Percentiles rank a stretch among this genome's conserved stretches.
phyloP scores from a whole-genome alignment of 1,140 invertebrate genomes.

The Drosophila sturtevanti region DNA sequence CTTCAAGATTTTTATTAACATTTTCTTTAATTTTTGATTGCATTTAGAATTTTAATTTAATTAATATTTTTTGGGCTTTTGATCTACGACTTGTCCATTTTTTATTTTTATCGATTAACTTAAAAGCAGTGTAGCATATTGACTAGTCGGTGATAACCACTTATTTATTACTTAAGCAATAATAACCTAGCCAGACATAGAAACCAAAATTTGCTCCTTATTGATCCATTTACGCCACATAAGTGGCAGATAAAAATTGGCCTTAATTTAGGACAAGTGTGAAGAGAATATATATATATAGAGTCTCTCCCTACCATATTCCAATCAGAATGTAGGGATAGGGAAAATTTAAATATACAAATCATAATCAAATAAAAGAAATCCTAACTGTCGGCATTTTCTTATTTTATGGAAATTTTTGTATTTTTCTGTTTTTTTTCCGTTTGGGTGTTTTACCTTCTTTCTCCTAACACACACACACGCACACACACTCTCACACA shows the following conservation, averaged over 20 bases:
- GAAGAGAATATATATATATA: background rate
- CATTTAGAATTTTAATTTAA: no score
- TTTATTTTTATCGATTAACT: no score
- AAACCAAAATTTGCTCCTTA: background rate
- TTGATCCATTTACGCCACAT: background rate
- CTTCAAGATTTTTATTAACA: no score
- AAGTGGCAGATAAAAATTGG: background rate
- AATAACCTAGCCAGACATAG: background rate
- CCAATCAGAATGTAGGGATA: conserved; percentile 29
- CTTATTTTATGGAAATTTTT: conserved; percentile 51
- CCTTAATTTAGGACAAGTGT: background rate
- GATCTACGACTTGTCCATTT: no score
- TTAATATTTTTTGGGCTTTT: no score
- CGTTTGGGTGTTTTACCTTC: no score
- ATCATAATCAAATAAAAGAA: conserved; percentile 74
- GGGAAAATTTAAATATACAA: conserved; percentile 51
- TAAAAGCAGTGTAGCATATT: background rate
- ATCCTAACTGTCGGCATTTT: conserved; percentile 52
- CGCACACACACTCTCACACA: conserved; percentile 19
- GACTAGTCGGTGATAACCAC: background rate
- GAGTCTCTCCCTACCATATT: no score
- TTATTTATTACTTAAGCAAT: background rate
- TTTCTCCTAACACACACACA: background rate
- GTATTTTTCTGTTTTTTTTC: background rate
- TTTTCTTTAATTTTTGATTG: no score